Conservation (phyloP, 2,113 vertebrate genomes). For the Nothobranchius furzeri region DNA sequence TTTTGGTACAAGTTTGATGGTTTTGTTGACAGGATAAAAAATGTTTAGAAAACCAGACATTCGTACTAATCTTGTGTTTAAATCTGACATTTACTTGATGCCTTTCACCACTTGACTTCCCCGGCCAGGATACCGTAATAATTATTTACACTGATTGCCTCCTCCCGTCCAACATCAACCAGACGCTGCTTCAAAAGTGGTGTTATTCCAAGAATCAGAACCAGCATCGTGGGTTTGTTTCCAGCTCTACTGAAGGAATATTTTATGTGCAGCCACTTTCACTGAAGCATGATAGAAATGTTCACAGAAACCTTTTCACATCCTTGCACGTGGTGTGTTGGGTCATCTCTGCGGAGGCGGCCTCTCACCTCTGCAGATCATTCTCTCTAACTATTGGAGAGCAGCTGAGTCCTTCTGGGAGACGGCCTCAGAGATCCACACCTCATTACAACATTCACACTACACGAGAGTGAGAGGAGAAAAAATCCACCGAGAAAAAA, state of each 20-base stretch:
- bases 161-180: neutral
- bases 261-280: neutral
- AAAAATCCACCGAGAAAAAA: neutral
- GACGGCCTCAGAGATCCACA: conserved; percentile 31
- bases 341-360: conserved; percentile 25
- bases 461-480: conserved; percentile 20
- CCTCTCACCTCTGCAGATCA: conserved; percentile 51
- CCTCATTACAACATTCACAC: conserved; percentile 50
- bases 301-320: conserved; percentile 29
- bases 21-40: too few relatives aligned
- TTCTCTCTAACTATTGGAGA: conserved; percentile 35
- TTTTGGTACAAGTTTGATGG: too few relatives aligned
- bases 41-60: too few relatives aligned
- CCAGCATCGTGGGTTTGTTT: neutral
- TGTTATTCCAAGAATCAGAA: neutral
- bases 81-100: conserved; percentile 8
- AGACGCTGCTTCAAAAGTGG: neutral
- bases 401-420: conserved; percentile 43
- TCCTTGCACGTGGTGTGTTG: conserved; percentile 6
- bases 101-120: neutral
- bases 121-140: neutral
- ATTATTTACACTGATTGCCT: neutral
- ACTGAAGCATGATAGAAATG: conserved; percentile 12
- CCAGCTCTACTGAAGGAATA: neutral
- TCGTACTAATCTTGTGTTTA: neutral